Evolutionary conservation across 1,140 invertebrate genomes (phyloP).

Genomic region (Bombus pascuorum): DNA sequence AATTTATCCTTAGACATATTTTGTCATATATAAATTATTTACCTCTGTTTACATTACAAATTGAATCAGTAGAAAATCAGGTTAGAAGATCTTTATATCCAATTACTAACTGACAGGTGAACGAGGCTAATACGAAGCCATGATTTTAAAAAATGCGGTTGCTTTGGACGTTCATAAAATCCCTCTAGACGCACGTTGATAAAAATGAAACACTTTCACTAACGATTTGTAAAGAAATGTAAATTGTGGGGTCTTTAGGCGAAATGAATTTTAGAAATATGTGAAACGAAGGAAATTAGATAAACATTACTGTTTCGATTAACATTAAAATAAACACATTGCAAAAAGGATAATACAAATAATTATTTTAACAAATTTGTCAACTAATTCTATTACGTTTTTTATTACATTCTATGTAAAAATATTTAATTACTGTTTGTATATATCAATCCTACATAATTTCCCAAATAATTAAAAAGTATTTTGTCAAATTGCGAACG

Average conservation of each 20-base stretch:
- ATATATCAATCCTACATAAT: background rate
- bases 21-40: background rate
- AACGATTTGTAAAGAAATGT: background rate
- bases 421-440: background rate
- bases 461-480: background rate
- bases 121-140: constrained; percentile 29
- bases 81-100: constrained; percentile 21
- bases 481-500: background rate
- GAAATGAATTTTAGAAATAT: background rate
- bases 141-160: background rate
- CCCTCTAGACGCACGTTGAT: background rate
- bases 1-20: no score
- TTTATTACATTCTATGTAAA: background rate
- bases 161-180: background rate
- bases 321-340: background rate
- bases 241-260: background rate
- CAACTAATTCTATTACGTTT: background rate
- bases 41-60: background rate
- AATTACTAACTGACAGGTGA: background rate
- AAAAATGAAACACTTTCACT: background rate
- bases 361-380: background rate
- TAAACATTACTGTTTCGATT: no score
- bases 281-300: background rate
- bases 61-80: constrained; percentile 22
- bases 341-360: background rate